Percentiles rank a stretch among this genome's conserved stretches.
Evolutionary conservation across 2,113 vertebrate genomes (phyloP).

Genomic region (Dendropsophus ebraccatus): DNA sequence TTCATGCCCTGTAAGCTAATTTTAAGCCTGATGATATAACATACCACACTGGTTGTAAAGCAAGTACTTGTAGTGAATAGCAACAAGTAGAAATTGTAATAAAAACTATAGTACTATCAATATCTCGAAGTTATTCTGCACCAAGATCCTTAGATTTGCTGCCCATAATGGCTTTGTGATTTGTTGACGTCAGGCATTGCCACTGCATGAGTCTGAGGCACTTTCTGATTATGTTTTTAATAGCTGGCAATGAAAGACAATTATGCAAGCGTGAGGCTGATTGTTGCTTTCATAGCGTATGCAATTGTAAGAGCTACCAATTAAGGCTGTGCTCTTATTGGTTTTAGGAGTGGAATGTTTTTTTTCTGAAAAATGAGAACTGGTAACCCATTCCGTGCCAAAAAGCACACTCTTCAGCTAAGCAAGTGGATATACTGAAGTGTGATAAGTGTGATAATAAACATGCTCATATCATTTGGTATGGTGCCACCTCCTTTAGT

Average conservation of each 20-base stretch:
- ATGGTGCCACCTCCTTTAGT: slow-evolving; percentile 19
- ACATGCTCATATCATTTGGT: background rate
- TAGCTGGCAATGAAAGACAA: slow-evolving; percentile 50
- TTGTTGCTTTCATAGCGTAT: slow-evolving; percentile 53
- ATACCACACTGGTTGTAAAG: no score
- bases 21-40: no score
- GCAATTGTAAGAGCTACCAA: slow-evolving; percentile 49
- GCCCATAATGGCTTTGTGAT: background rate
- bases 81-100: background rate
- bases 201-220: slow-evolving; percentile 25
- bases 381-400: slow-evolving; percentile 8
- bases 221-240: slow-evolving; percentile 51
- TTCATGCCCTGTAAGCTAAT: no score
- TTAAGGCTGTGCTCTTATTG: slow-evolving; percentile 36
- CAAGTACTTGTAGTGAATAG: no score
- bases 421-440: background rate
- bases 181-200: slow-evolving; percentile 11
- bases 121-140: background rate
- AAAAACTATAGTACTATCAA: no score
- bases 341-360: slow-evolving; percentile 32
- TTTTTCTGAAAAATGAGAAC: slow-evolving; percentile 17
- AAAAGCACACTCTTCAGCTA: background rate
- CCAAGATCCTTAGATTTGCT: background rate
- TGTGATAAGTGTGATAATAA: background rate
- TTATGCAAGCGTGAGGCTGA: slow-evolving; percentile 49